Conservation (phyloP, 2,113 vertebrate genomes). For the Alexandromys fortis region DNA sequence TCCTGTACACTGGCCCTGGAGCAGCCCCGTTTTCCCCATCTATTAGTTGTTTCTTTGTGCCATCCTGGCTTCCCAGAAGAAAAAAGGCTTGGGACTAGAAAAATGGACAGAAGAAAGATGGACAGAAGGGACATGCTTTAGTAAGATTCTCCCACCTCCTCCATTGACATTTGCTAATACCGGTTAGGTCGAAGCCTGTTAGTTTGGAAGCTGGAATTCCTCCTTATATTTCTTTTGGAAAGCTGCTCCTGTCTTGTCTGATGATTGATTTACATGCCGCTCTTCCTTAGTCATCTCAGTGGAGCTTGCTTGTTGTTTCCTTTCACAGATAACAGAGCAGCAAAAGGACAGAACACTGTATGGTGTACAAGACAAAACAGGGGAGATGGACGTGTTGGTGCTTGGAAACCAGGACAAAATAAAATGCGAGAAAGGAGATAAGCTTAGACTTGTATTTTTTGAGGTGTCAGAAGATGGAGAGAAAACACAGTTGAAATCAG, state of each 20-base stretch:
- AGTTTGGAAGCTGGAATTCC: background rate
- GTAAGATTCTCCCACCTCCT: background rate
- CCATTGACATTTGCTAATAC: background rate
- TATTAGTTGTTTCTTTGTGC: background rate
- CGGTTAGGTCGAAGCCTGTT: background rate
- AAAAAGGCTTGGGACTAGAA: background rate
- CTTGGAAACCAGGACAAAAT: background rate
- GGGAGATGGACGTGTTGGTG: background rate
- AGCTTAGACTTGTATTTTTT: background rate
- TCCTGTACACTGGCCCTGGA: background rate
- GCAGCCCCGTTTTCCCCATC: background rate
- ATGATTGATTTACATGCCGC: background rate
- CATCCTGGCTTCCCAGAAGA: background rate
- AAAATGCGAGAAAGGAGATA: conserved; percentile 2
- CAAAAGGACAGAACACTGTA: background rate
- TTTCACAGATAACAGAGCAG: conserved; percentile 42
- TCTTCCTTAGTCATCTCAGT: background rate
- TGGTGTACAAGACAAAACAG: background rate
- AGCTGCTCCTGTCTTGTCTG: background rate
- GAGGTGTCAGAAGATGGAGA: background rate
- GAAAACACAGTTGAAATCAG: conserved; percentile 26
- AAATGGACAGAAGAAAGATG: too few relatives aligned
- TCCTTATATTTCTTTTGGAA: background rate
- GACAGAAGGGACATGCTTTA: background rate
- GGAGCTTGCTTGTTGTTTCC: background rate